phyloP scores from a whole-genome alignment of 2,113 vertebrate genomes.

The Setophaga petechia region DNA sequence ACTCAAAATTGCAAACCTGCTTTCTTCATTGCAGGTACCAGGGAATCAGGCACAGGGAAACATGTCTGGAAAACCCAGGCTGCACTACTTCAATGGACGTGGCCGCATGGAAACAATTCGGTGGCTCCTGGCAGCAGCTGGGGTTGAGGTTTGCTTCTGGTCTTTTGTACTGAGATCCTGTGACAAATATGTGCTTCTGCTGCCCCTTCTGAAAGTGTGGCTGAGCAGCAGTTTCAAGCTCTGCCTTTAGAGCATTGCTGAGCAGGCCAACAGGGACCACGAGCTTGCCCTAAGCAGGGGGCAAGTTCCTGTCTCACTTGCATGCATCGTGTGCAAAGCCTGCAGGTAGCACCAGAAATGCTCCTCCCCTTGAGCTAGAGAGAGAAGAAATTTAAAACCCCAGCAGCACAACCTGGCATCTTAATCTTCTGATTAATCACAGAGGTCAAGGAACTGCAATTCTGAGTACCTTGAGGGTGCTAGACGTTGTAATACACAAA shows the following conservation, averaged over 20 bases:
- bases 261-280: background rate
- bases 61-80: constrained; percentile 1
- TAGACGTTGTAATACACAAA: no score
- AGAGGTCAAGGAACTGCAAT: background rate
- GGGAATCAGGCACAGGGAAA: no score
- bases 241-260: background rate
- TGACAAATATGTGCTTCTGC: background rate
- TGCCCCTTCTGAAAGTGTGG: background rate
- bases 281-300: background rate
- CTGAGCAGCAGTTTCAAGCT: background rate
- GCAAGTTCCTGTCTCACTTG: background rate
- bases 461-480: background rate
- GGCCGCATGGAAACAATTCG: constrained; percentile 84
- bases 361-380: background rate
- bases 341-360: background rate
- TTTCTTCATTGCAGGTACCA: no score
- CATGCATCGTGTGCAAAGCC: background rate
- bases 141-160: constrained; percentile 73
- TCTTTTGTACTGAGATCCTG: background rate
- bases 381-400: background rate
- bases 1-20: no score
- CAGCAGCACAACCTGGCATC: background rate
- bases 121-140: constrained; percentile 81
- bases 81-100: constrained; percentile 79
- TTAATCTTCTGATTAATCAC: background rate